These are phyloP conservation scores for Dicyrtoma fusca DNA, from an alignment of 2,888 invertebrate genomes.

Conservation along the genomic window DNA sequence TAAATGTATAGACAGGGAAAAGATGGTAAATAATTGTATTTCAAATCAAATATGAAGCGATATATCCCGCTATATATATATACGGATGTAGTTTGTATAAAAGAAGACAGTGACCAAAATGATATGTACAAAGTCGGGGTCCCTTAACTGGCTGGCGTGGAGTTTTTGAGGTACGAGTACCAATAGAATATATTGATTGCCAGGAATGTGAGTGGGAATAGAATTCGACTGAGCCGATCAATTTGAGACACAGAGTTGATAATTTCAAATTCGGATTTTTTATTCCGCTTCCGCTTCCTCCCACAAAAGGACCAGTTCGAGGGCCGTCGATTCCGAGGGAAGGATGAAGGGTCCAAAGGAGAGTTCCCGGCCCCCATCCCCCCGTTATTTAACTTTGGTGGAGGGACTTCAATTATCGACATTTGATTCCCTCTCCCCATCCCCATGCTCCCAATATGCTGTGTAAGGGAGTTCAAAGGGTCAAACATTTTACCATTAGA, in stretches of 20 bases:
- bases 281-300: constrained; percentile 26
- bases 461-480: no score
- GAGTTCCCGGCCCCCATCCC: constrained; percentile 37
- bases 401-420: constrained; percentile 50
- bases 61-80: no score
- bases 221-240: constrained; percentile 73
- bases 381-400: constrained; percentile 48
- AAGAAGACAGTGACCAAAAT: background rate
- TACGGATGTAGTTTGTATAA: no score
- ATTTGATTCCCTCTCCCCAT: constrained; percentile 38
- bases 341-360: constrained; percentile 8
- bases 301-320: constrained; percentile 51
- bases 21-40: no score
- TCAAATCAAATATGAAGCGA: no score
- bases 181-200: constrained; percentile 79
- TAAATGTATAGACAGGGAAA: background rate
- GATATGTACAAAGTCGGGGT: background rate
- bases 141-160: constrained; percentile 20
- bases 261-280: constrained; percentile 58
- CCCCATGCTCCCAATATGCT: constrained; percentile 3
- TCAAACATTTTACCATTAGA: background rate
- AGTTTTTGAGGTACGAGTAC: constrained; percentile 72
- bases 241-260: constrained; percentile 82
- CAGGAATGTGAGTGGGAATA: constrained; percentile 76
- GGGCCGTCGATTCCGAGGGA: constrained; percentile 36